These are phyloP conservation scores for Nomia melanderi DNA, from an alignment of 1,140 invertebrate species.

Conservation along the genomic window DNA sequence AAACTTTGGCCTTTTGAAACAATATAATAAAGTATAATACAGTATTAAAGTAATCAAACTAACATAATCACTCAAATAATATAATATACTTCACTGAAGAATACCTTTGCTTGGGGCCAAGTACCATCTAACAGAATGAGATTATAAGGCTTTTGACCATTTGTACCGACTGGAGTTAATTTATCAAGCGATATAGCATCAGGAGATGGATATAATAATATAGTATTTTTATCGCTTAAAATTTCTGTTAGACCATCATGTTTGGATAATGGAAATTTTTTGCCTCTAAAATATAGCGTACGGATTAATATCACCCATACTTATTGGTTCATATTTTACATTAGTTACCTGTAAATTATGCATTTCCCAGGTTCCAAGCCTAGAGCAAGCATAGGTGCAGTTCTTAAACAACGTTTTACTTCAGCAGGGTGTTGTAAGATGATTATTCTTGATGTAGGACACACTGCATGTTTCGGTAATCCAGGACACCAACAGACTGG, in stretches of 20 bases:
- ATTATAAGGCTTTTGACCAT: conserved; percentile 84
- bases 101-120: conserved; percentile 93
- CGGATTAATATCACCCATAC: not conserved
- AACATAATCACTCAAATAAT: too few species aligned
- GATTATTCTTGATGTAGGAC: conserved; percentile 86
- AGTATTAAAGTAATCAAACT: too few species aligned
- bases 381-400: conserved; percentile 92
- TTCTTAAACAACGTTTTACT: conserved; percentile 93
- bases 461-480: conserved; percentile 86
- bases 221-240: conserved; percentile 85
- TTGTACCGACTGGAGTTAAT: conserved; percentile 70
- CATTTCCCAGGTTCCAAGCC: conserved; percentile 88
- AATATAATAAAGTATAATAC: too few species aligned
- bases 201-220: conserved; percentile 92
- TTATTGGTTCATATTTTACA: not conserved
- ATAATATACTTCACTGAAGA: too few species aligned
- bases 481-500: conserved; percentile 94
- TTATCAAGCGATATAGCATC: conserved; percentile 85
- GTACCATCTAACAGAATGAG: conserved; percentile 95
- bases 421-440: conserved; percentile 96
- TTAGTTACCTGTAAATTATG: conserved; percentile 79
- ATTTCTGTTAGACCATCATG: conserved; percentile 86
- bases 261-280: conserved; percentile 88
- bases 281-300: conserved; percentile 85
- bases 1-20: too few species aligned